These are phyloP conservation scores for Crepidodera aurea DNA, from an alignment of 2,888 invertebrate species.

Conservation along the genomic window DNA sequence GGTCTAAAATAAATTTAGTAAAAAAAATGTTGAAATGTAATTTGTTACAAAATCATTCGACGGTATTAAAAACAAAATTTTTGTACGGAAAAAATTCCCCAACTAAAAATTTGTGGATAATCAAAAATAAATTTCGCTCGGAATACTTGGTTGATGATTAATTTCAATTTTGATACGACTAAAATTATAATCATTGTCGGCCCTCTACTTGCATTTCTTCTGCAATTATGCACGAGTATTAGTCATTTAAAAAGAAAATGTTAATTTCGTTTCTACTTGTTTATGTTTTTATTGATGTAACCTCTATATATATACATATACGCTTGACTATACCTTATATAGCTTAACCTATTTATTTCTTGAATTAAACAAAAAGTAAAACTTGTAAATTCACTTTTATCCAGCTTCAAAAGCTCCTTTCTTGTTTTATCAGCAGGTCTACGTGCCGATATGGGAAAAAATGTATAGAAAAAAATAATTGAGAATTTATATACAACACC, in stretches of 20 bases:
- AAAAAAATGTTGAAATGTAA: too few species aligned
- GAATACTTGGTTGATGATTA: too few species aligned
- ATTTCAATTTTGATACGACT: too few species aligned
- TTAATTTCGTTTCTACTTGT: background rate
- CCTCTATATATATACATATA: slow-evolving; percentile 3
- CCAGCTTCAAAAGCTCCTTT: slow-evolving; percentile 27
- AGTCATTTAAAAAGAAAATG: slow-evolving; percentile 1
- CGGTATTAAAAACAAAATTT: too few species aligned
- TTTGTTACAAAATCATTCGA: too few species aligned
- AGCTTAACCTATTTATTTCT: slow-evolving; percentile 25
- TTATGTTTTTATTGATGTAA: background rate
- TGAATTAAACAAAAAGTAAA: slow-evolving; percentile 7
- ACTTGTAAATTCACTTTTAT: slow-evolving; percentile 25
- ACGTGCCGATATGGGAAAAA: background rate
- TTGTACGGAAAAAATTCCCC: too few species aligned
- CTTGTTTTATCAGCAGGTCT: slow-evolving; percentile 11
- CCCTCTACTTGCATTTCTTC: background rate
- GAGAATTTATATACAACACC: too few species aligned
- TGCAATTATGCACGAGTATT: background rate
- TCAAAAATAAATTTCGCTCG: too few species aligned
- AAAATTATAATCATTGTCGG: too few species aligned
- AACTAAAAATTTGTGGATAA: too few species aligned
- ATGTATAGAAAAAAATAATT: too few species aligned
- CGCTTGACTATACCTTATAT: slow-evolving; percentile 14
- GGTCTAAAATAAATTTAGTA: too few species aligned